phyloP scores from a whole-genome alignment of 2,888 invertebrate genomes.

The Drosophila atripex region DNA sequence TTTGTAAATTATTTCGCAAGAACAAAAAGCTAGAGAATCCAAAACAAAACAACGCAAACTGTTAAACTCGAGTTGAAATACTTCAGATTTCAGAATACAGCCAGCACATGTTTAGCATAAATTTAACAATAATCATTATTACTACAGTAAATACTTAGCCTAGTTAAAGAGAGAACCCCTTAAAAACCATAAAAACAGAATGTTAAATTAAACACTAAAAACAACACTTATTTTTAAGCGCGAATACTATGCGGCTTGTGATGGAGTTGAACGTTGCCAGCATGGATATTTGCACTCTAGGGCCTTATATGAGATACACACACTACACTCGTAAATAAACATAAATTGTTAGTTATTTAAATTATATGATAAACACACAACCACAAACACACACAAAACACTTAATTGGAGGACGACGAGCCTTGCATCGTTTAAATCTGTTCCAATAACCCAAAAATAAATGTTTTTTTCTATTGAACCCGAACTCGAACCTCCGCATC shows the following conservation, averaged over 20 bases:
- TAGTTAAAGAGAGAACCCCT: constrained; percentile 57
- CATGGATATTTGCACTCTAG: constrained; percentile 76
- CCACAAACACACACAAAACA: constrained; percentile 27
- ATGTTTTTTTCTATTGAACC: constrained; percentile 16
- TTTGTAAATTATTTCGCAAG: constrained; percentile 72
- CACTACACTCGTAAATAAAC: constrained; percentile 23
- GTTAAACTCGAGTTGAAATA: constrained; percentile 57
- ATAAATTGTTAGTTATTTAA: constrained; percentile 72
- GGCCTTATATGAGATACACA: constrained; percentile 78
- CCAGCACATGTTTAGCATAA: constrained; percentile 72
- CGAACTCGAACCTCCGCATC: constrained; percentile 13
- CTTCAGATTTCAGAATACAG: constrained; percentile 44
- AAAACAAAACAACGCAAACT: constrained; percentile 59
- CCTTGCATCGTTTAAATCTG: constrained; percentile 31
- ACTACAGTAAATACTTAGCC: constrained; percentile 65
- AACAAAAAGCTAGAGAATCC: constrained; percentile 74
- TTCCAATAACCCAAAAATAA: constrained; percentile 16
- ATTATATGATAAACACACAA: constrained; percentile 39
- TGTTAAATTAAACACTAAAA: constrained; percentile 61
- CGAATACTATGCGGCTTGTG: constrained; percentile 73
- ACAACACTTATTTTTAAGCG: constrained; percentile 67
- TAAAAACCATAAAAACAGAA: constrained; percentile 42
- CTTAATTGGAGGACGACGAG: constrained; percentile 35
- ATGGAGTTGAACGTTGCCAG: constrained; percentile 59
- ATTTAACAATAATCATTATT: constrained; percentile 64